phyloP scores from a whole-genome alignment of 2,888 invertebrate species.

The Thereva nobilitata region DNA sequence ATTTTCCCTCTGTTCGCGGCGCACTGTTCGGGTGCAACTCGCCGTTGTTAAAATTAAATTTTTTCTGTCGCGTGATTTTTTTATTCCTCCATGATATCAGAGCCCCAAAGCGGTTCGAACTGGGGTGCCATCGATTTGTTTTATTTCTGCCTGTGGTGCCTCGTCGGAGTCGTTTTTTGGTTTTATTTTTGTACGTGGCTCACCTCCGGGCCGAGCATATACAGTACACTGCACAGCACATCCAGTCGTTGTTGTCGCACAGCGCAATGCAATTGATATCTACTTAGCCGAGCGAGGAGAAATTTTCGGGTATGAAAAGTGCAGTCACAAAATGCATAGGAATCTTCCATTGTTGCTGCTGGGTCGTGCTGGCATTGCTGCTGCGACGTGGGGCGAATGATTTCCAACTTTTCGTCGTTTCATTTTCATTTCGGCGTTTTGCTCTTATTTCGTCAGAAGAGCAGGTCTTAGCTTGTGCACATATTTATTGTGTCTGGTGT shows the following conservation, averaged over 20 bases:
- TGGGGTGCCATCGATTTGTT: slow-evolving; percentile 31
- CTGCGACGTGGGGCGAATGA: not conserved
- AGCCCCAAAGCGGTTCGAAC: slow-evolving; percentile 27
- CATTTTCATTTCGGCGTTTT: slow-evolving; percentile 17
- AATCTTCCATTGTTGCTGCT: not conserved
- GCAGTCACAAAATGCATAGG: not conserved
- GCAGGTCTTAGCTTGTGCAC: slow-evolving; percentile 1
- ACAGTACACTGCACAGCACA: slow-evolving; percentile 9
- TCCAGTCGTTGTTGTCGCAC: slow-evolving; percentile 6
- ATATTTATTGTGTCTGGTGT: slow-evolving; percentile 46
- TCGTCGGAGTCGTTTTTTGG: not conserved
- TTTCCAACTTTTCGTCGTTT: slow-evolving; percentile 7
- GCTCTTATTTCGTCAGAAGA: slow-evolving; percentile 3
- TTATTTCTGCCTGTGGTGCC: slow-evolving; percentile 7
- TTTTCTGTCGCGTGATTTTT: slow-evolving; percentile 15
- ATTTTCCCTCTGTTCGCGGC: slow-evolving; percentile 18
- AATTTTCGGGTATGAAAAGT: slow-evolving; percentile 25
- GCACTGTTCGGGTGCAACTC: slow-evolving; percentile 21
- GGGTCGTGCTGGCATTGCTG: not conserved
- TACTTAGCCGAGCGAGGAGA: slow-evolving; percentile 20
- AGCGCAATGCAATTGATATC: slow-evolving; percentile 26
- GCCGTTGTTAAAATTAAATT: slow-evolving; percentile 28
- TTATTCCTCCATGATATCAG: slow-evolving; percentile 19
- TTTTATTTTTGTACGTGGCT: not conserved
- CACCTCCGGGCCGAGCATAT: slow-evolving; percentile 7